phyloP scores from a whole-genome alignment of 2,113 vertebrate genomes.

The Rynchops niger region DNA sequence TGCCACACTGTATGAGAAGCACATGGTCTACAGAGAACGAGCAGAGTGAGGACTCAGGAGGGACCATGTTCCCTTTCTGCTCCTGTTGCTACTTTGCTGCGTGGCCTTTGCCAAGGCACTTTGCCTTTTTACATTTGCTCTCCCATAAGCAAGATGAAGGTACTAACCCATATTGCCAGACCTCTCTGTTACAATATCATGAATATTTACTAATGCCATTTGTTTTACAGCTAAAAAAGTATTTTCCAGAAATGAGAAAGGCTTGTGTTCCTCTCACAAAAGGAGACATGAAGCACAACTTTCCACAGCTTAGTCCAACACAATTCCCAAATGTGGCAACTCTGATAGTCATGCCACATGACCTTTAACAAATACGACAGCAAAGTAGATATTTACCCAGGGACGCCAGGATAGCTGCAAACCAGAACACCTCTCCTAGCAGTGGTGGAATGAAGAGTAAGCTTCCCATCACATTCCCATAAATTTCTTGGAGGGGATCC shows the following conservation, averaged over 20 bases:
- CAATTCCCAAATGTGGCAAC: background rate
- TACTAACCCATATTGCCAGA: background rate
- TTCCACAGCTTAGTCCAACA: background rate
- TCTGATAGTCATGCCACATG: background rate
- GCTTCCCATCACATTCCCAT: conserved; percentile 75
- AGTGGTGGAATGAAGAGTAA: conserved; percentile 76
- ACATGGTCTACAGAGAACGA: rapidly evolving
- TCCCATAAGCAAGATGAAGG: background rate
- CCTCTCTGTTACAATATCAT: background rate
- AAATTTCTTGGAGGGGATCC: conserved; percentile 81
- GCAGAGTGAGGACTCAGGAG: background rate
- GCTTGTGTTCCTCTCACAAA: background rate
- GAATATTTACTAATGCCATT: background rate
- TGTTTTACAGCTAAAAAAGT: background rate
- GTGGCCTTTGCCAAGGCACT: background rate
- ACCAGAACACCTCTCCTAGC: conserved; percentile 80
- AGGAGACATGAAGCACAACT: background rate
- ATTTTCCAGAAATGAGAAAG: background rate
- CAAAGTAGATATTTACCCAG: conserved; percentile 71
- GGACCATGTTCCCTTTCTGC: background rate
- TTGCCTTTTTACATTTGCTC: background rate
- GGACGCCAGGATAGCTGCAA: conserved; percentile 83
- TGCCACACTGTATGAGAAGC: background rate
- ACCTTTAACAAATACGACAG: background rate
- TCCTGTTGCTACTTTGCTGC: background rate